These are phyloP conservation scores for Esox lucius DNA, from an alignment of 2,797 vertebrate species.

Conservation along the genomic window DNA sequence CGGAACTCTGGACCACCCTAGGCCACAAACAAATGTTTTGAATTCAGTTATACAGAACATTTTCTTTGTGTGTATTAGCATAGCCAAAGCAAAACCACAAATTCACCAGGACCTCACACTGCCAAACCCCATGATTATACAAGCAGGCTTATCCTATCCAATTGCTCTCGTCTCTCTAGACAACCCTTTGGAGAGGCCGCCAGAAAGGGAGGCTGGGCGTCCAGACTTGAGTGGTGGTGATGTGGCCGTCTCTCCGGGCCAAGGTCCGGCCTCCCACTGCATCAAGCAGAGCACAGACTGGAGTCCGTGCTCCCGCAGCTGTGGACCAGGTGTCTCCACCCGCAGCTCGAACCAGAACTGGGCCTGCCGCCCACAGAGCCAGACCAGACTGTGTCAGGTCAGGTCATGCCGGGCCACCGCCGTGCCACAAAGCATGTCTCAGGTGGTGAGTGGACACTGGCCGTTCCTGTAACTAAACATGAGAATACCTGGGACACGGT, in stretches of 20 bases:
- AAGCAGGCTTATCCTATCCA: background rate
- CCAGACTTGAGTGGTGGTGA: constrained; percentile 4
- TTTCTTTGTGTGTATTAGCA: background rate
- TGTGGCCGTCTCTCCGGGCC: background rate
- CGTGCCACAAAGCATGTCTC: constrained; percentile 4
- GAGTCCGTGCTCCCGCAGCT: constrained; percentile 80
- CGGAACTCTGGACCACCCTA: no score
- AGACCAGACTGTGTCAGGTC: constrained; percentile 73
- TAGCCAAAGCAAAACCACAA: background rate
- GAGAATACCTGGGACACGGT: background rate
- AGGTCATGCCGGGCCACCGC: constrained; percentile 66
- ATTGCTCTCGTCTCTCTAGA: background rate
- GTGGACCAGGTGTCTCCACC: constrained; percentile 77
- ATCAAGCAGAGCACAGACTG: constrained; percentile 76
- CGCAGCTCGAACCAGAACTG: constrained; percentile 79
- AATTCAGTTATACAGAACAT: background rate
- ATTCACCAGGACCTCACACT: background rate
- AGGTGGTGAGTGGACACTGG: constrained; percentile 34
- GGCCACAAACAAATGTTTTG: no score
- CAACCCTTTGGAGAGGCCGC: constrained; percentile 19
- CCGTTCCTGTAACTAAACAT: background rate
- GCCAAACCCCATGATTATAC: background rate
- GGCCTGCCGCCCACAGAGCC: constrained; percentile 75
- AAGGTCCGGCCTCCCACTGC: constrained; percentile 36
- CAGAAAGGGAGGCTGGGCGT: background rate